Percentiles rank a stretch among this genome's conserved stretches.
phyloP scores from a whole-genome alignment of 2,113 vertebrate genomes.

The Xyliphius kryptos region DNA sequence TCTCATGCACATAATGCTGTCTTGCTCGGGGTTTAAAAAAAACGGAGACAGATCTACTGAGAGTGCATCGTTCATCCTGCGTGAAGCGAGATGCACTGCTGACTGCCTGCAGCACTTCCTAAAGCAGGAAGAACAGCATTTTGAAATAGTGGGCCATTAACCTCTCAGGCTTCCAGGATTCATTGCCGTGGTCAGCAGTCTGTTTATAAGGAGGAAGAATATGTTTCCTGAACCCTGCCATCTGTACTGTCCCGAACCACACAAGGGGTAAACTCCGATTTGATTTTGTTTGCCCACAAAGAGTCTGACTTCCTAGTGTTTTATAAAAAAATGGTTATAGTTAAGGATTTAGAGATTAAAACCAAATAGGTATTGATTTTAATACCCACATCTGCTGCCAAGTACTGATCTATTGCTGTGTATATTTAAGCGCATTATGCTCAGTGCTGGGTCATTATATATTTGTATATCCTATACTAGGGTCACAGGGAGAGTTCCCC shows the following conservation, averaged over 20 bases:
- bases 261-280: not conserved
- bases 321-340: not conserved
- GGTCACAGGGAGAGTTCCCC: no score
- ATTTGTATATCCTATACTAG: no score
- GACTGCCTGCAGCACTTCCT: not conserved
- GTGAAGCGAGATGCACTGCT: not conserved
- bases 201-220: not conserved
- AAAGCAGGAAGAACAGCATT: not conserved
- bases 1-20: not conserved
- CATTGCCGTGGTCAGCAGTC: slow-evolving; percentile 9
- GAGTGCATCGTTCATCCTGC: not conserved
- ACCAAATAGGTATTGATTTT: no score
- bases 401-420: no score
- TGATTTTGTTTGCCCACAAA: not conserved
- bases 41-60: not conserved
- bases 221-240: not conserved
- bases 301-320: not conserved
- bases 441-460: no score
- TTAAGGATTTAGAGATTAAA: no score
- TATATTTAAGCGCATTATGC: no score
- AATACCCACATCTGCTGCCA: no score
- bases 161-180: slow-evolving; percentile 6
- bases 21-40: not conserved
- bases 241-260: not conserved
- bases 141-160: not conserved